These are phyloP conservation scores for Ifrita kowaldi DNA, from an alignment of 2,113 vertebrate genomes.

Conservation along the genomic window DNA sequence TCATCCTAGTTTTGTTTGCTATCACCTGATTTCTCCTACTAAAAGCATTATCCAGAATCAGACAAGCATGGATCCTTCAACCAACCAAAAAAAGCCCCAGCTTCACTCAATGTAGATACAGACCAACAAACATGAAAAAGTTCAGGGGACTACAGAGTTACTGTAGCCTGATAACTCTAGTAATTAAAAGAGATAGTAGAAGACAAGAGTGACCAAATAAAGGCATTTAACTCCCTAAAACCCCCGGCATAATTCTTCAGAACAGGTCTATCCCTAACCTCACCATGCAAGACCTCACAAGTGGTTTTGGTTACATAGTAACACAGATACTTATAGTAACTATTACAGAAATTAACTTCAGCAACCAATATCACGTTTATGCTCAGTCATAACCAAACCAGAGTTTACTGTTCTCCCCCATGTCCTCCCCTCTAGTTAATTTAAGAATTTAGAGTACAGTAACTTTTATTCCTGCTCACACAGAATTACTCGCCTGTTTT, in stretches of 20 bases:
- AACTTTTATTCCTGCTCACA: background rate
- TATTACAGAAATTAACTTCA: background rate
- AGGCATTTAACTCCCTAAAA: background rate
- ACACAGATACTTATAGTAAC: rapidly evolving
- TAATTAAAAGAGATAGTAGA: background rate
- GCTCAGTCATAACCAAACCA: background rate
- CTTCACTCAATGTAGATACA: background rate
- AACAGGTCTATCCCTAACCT: background rate
- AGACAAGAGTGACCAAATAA: background rate
- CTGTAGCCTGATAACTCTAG: background rate
- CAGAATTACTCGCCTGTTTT: background rate
- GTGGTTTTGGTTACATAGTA: background rate
- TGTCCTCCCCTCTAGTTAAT: background rate
- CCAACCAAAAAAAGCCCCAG: background rate
- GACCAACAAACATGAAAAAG: background rate
- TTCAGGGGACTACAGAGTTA: background rate
- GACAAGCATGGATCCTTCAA: background rate
- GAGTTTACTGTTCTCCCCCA: background rate
- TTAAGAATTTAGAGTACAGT: background rate
- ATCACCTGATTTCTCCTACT: background rate
- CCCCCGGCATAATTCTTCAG: background rate
- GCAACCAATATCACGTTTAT: background rate
- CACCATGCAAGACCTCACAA: background rate
- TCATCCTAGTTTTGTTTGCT: background rate
- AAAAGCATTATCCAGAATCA: background rate